A percentile compares a stretch with the other conserved stretches of the same genome.
phyloP scores from a whole-genome alignment of 2,888 invertebrate species.

The Polyommatus icarus region DNA sequence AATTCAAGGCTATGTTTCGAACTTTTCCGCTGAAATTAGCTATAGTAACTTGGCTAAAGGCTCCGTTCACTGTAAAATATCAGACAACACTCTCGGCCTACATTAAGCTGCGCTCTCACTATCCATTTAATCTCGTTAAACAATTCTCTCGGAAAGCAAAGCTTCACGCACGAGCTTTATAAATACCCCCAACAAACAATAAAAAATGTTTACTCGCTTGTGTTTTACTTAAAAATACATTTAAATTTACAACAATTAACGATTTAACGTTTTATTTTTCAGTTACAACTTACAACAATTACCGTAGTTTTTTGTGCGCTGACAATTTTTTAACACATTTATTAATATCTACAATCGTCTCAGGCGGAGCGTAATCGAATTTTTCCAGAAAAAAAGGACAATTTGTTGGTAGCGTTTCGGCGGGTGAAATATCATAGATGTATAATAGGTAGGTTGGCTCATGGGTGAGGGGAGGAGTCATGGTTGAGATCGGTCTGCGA shows the following conservation, averaged over 20 bases:
- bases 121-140: conserved; percentile 8
- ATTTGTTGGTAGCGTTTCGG: conserved; percentile 61
- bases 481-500: conserved; percentile 45
- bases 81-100: not conserved
- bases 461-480: conserved; percentile 59
- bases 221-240: not conserved
- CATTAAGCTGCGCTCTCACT: not conserved
- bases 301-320: not conserved
- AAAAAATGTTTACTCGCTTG: not conserved
- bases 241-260: not conserved
- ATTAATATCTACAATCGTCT: not conserved
- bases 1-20: not conserved
- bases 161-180: not conserved
- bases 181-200: not conserved
- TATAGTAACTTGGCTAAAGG: not conserved
- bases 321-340: conserved; percentile 17
- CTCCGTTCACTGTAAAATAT: not conserved
- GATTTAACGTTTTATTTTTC: conserved; percentile 19
- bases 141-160: not conserved
- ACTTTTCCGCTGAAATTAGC: not conserved
- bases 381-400: conserved; percentile 63
- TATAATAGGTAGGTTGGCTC: conserved; percentile 70
- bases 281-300: too few relatives aligned
- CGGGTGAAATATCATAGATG: conserved; percentile 65
- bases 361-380: conserved; percentile 37